Percentiles rank a stretch among this genome's conserved stretches.
These are phyloP conservation scores for Hydrotaea cyrtoneurina DNA, from an alignment of 2,888 invertebrate genomes.

Conservation along the genomic window DNA sequence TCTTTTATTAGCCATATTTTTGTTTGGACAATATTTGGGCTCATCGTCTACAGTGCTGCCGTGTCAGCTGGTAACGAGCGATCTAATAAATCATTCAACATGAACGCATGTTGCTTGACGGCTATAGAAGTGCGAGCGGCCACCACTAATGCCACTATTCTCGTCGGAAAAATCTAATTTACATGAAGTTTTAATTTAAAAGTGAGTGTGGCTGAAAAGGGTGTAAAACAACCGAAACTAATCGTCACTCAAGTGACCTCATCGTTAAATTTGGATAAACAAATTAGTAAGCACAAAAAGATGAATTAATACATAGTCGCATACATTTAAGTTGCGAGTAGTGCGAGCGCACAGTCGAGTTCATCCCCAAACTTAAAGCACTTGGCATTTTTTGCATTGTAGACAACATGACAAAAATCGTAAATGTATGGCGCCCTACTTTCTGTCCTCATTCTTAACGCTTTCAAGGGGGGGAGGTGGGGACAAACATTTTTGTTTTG, in stretches of 20 bases:
- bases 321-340: background rate
- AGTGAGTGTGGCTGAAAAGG: slow-evolving; percentile 27
- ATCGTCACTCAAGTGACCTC: slow-evolving; percentile 41
- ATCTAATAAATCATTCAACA: slow-evolving; percentile 48
- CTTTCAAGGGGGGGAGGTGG: no score
- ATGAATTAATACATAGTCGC: background rate
- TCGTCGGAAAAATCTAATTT: slow-evolving; percentile 33
- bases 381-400: slow-evolving; percentile 5
- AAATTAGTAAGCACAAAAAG: background rate
- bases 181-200: slow-evolving; percentile 42
- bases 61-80: background rate
- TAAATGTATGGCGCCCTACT: slow-evolving; percentile 28
- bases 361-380: background rate
- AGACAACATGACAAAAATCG: background rate
- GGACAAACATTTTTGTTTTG: slow-evolving; percentile 28
- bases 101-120: slow-evolving; percentile 20
- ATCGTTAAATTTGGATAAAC: slow-evolving; percentile 20
- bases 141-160: background rate
- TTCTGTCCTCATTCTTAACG: background rate
- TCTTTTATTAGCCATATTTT: no score
- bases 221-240: slow-evolving; percentile 22
- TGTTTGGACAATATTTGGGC: no score
- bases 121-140: slow-evolving; percentile 19
- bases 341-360: no score
- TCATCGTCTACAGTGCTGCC: background rate